Base-by-base conservation (phyloP, 2,888 invertebrate genomes). In the Xanthia icteritia region DNA sequence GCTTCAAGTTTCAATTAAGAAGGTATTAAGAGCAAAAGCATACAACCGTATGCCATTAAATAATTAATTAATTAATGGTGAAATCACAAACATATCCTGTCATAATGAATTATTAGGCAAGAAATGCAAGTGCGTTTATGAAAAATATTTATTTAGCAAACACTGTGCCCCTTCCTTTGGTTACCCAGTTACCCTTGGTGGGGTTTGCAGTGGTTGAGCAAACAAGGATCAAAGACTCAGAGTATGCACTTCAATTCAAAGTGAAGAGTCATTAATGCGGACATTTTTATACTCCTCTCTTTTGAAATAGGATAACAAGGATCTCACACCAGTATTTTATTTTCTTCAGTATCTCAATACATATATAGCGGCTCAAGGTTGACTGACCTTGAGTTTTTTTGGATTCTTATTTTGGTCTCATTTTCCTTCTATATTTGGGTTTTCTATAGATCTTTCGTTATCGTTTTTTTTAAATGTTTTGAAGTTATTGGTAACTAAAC, bases 61-160 rank as follows among this genome's bases (percentile, higher is more conserved):
- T 82, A 81, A 84, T 81, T 81, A 83, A 88, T 76, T 61, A 61
- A 77, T 78, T 74, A 56, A 54, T 79, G 69, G 36, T 70, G 31
- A 73, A 81, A 83, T 82, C 83, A 79, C 83, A 87, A 87, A 82
- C 76, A 82, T 67, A 78, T 79, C 82, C 88, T 89, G 90, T 91
- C 90, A 89, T 93, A 94, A 92, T 93, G 89, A 94, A 93, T 94
- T 92, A 94, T 91, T 92, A 92, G 86, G 88, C 92, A 95, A 95
- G 95, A 94, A 95, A 91, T 88, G 86, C 87, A 89, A 92, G 92
- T 91, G 89, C 89, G 91, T 91, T 94, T 94, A 94, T 95, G 92
- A 92, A 94, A 94, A 95, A 95, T 95, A 94, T 96, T 96, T 95
- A 90, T 91, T 89, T 83, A 86, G 92, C 89, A 95, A 95, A 96